Conservation (phyloP, 2,888 invertebrate species). For the Platycnemis pennipes region DNA sequence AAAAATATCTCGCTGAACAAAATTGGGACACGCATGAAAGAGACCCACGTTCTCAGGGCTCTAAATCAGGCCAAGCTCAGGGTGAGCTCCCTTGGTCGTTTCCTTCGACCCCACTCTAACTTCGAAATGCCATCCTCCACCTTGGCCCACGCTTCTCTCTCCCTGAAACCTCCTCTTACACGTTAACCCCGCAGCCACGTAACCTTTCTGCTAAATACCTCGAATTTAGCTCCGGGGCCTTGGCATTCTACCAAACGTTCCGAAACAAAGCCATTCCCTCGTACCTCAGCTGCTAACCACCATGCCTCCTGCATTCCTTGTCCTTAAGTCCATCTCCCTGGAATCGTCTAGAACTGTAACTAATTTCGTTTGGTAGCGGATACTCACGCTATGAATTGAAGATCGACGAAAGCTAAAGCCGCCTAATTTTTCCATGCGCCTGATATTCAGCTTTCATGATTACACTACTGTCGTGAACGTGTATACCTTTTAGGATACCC, state of each 20-base stretch:
- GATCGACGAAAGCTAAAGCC: neutral
- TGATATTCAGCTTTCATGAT: neutral
- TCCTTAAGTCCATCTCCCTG: neutral
- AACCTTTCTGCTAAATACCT: slow-evolving; percentile 31
- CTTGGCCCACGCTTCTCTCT: neutral
- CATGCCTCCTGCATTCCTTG: neutral
- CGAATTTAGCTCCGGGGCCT: neutral
- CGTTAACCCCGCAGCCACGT: neutral
- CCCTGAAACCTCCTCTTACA: neutral
- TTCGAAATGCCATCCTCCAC: slow-evolving; percentile 16
- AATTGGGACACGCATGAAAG: too few species aligned
- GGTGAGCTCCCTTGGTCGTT: neutral
- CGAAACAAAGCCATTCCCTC: slow-evolving; percentile 16
- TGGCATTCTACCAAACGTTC: slow-evolving; percentile 20
- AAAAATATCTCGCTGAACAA: too few species aligned
- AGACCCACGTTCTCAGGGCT: neutral
- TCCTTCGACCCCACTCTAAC: neutral
- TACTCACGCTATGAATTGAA: neutral
- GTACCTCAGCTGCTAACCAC: slow-evolving; percentile 1
- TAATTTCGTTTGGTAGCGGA: neutral
- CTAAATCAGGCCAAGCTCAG: neutral
- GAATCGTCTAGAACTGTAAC: neutral
- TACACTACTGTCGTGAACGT: neutral
- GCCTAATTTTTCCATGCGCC: neutral
- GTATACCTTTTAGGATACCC: neutral